Evolutionary conservation across 2,888 invertebrate species (phyloP), one percentile per base, ranked within the genome.

Genomic region (Cosmopolites sordidus): DNA sequence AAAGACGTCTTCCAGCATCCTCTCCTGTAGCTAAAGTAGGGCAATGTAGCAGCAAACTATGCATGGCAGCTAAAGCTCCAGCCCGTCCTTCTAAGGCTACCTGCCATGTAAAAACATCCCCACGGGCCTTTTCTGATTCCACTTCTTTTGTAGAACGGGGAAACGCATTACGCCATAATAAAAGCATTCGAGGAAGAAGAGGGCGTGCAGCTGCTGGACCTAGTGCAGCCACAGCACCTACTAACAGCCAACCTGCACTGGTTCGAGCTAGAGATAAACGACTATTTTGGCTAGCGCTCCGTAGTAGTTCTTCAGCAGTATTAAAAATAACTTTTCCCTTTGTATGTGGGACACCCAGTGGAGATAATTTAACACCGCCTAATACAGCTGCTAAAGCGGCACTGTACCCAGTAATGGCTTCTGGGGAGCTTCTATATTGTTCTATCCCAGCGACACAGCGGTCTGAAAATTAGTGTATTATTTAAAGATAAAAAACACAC

Each of bases 61-160:
- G 89, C 83, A 99, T 88, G 0, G 97, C 94, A 39, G 95, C 93
- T 9, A 99, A 75, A 1, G 98, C 98, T 0, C 98, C 98, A 2
- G 97, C 94, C 39, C 98, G 82, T 1, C 95, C 95, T 76, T 98
- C 97, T 49, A 99, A 75, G 0, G 97, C 96, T 38, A 98, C 90
- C 80, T 94, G 93, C 98, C 98, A 98, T n/a, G 98, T 98, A 71
- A 98, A 97, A 0, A 95, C 92, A 76, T 99, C 98, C 5, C 95
- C 89, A 66, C 98, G 80, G 12, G 92, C 86, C 65, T 96, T 96
- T 75, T 99, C 99, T 0, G 95, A 92, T 71, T 98, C 98, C 12
- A 99, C 78, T 73, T 99, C 99, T 69, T 98, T 97, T 33, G 87
- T 85, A 0, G 96, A 96, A 43, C 97, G 82, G 0, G 99, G 98